Base-by-base conservation (phyloP, 2,888 invertebrate genomes). In the Andrena haemorrhoa region DNA sequence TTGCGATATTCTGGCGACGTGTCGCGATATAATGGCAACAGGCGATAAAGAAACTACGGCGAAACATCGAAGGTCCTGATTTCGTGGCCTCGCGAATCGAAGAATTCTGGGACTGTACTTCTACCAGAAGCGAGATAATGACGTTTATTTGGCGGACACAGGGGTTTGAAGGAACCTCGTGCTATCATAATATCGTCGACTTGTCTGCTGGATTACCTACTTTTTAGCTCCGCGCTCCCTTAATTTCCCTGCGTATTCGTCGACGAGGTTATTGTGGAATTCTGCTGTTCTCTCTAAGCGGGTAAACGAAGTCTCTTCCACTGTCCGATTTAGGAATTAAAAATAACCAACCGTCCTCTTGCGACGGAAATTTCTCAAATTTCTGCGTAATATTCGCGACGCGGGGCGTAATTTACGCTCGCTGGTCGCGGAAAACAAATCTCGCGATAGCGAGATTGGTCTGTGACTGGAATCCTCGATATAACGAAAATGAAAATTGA, bases 401-500 rank as follows among this genome's bases (percentile, higher is more conserved):
- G 2, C 56, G 6, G 8, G n/a, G 56, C n/a, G n/a, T 16, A 26
- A 7, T 49, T 47, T 49, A 2, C 47, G 7, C 31, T 20, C 20
- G 47, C 69, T 35, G 29, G 41, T 29, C 20, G 58, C 29, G 70
- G 29, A 61, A 71, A 71, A 61, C 60, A 71, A 71, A 61, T 49
- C 70, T 7, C 31, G n/a, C 29, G n/a, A 12, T n/a, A n/a, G 16
- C 70, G 47, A 20, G 60, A 61, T 47, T 60, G 70, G 31, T 23
- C 58, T 2, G 60, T 31, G 61, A 65, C 65, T 31, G 31, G 16
- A 20, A 29, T n/a, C 49, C 49, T 6, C 49, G 65, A 49, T 51
- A 16, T 33, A 33, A 60, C 72, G 64, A 53, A 53, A 53, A 75
- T 51, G 58, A 66, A 75, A 79, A 61, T 71, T 61, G 31, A 33